These are phyloP conservation scores for Microtus richardsoni DNA, from an alignment of 2,113 vertebrate genomes.

Conservation along the genomic window DNA sequence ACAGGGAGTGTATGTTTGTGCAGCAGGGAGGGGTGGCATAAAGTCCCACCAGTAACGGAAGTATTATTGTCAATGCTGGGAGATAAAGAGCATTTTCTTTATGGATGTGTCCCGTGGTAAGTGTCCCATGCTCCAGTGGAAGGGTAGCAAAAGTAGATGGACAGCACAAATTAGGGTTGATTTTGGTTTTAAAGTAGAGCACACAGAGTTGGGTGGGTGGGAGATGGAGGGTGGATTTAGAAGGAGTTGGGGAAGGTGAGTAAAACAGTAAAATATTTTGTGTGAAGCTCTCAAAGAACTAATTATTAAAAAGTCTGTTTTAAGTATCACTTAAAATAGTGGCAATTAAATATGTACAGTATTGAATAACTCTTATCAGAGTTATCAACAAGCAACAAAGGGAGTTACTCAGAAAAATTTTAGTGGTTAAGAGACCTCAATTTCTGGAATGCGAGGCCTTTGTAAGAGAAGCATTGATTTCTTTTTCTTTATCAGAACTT, in stretches of 20 bases:
- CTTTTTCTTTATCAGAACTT: neutral
- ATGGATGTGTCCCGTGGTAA: neutral
- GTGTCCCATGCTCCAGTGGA: neutral
- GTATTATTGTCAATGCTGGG: neutral
- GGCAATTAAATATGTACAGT: slow-evolving; percentile 13
- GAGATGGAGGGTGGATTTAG: neutral
- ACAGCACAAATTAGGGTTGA: no score
- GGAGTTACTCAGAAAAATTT: slow-evolving; percentile 16
- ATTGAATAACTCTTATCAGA: neutral
- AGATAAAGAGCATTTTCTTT: neutral
- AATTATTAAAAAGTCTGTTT: neutral
- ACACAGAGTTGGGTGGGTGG: neutral
- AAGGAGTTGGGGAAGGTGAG: neutral
- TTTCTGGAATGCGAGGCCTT: neutral
- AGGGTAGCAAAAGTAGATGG: neutral
- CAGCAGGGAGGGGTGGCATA: rapidly evolving
- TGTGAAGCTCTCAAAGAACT: neutral
- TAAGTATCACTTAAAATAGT: neutral
- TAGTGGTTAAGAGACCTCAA: neutral
- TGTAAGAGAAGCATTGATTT: neutral
- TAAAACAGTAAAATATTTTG: neutral
- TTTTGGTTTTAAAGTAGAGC: neutral
- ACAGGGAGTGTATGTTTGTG: neutral
- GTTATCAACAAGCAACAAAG: neutral
- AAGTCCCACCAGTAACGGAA: no score